Evolutionary conservation across 2,113 vertebrate species (phyloP), one percentile per base, ranked within the genome.

Genomic region (Prionailurus viverrinus): DNA sequence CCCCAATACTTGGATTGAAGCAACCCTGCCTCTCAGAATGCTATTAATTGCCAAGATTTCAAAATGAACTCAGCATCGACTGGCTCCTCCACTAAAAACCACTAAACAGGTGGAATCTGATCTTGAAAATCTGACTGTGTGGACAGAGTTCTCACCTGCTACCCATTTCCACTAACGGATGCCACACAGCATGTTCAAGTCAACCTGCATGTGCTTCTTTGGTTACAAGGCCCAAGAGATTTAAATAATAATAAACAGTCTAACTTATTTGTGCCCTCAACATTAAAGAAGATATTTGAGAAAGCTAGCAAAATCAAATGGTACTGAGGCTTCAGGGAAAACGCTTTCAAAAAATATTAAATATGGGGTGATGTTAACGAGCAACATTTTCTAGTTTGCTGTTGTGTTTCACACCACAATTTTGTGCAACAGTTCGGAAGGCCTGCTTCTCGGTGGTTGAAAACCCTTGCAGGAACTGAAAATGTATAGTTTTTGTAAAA

Each of bases 1-100:
- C 0, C 98, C 99, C 0, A 99, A 99, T 95, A 99, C 99, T 31
- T 99, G 99, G 99, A 97, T 99, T 86, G 99, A 99, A 98, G 99
- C 99, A 25, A 98, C 98, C 0, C 95, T 99, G 78, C 99, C 99
- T 88, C 99, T 99, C 97, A 99, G 99, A 97, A 99, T 99, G 99
- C 97, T 99, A 29, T 95, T 99, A 94, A 99, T 99, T 95, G 99
- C 99, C 95, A 99, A 99, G 97, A 94, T 98, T 71, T 96, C 98
- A 94, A 99, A 99, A 98, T 99, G 98, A 99, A 14, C 51, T 36
- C 61, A 33, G 48, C 81, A 12, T 83, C 51, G 23, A 65, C 29
- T 3, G 81, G n/a, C n/a, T 74, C 39, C 16, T 61, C 25, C 33
- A 27, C 53, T 61, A 53, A 63, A 93, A 89, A 91, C 14, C 55